Conservation (phyloP, 2,888 invertebrate genomes). For the Entomobrya proxima region DNA sequence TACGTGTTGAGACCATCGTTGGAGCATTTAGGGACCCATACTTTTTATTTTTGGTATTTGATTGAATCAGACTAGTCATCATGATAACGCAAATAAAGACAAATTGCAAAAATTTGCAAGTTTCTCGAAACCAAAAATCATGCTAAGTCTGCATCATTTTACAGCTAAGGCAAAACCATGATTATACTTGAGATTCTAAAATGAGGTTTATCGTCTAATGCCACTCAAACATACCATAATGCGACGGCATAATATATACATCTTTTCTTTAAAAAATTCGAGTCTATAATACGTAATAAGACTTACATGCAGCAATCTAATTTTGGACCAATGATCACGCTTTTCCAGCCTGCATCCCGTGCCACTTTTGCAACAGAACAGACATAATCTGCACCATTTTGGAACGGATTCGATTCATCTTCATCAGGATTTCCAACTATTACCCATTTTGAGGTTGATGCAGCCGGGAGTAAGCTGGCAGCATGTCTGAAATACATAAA, state of each 20-base stretch:
- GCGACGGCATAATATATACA: too few relatives aligned
- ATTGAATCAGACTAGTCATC: too few relatives aligned
- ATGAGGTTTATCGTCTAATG: too few relatives aligned
- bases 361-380: constrained; percentile 75
- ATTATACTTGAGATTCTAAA: neutral
- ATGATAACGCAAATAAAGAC: neutral
- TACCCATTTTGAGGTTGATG: constrained; percentile 73
- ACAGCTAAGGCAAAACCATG: neutral
- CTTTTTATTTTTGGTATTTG: too few relatives aligned
- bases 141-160: neutral
- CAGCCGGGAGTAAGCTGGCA: constrained; percentile 69
- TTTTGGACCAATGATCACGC: constrained; percentile 75
- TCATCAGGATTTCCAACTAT: constrained; percentile 74
- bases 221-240: too few relatives aligned
- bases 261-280: too few relatives aligned
- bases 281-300: neutral
- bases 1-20: too few relatives aligned
- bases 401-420: constrained; percentile 59
- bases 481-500: constrained; percentile 63
- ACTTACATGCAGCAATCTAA: constrained; percentile 76
- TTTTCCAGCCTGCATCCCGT: constrained; percentile 75
- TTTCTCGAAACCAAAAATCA: neutral
- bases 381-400: constrained; percentile 71
- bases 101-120: neutral
- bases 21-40: too few relatives aligned